Base-by-base conservation (phyloP, 2,113 vertebrate species). In the Atrichornis clamosus region DNA sequence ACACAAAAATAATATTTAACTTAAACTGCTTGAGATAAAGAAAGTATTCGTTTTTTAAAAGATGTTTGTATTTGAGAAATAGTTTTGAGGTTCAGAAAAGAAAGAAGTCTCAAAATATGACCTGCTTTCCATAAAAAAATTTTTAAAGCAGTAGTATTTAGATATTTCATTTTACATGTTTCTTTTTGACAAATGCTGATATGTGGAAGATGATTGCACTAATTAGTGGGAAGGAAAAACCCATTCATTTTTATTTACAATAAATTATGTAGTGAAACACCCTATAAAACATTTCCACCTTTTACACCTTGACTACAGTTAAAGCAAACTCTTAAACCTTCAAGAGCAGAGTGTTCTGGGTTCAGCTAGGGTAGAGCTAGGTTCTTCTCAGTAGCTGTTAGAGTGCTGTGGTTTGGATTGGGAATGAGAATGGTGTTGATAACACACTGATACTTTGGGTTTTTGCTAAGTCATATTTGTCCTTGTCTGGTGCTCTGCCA, bases 21-120 rank as follows among this genome's bases (percentile, higher is more conserved):
- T 95, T 95, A 77, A 95, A 91, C 32, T 94, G 91, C 59, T 96
- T 17, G 47, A 93, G 93, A 93, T 91, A 96, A 94, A 91, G 77
- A 32, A 33, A 35, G 23, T 88, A 67, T 53, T 75, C 17, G 7
- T 53, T 89, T 93, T 80, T 63, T 39, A 35, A 80, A 96, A 90
- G 12, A 28, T 30, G 17, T 52, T 89, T 89, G 52, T 81, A 30
- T 84, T 53, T 76, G 65, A 85, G 47, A 88, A 86, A 59, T 83
- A 78, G 44, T 70, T 85, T 72, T 62, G 62, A 80, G 17, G 37
- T 62, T 93, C 35, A 84, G 52, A 89, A 74, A 41, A 77, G 18
- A 64, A 42, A 63, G 9, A 60, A 53, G 52, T 87, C 70, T 89
- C 49, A 58, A 96, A 95, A 90, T 81, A 67, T 44, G 15, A 44